Evolutionary conservation across 2,797 vertebrate genomes (phyloP).

Genomic region (Alectoris magna): DNA sequence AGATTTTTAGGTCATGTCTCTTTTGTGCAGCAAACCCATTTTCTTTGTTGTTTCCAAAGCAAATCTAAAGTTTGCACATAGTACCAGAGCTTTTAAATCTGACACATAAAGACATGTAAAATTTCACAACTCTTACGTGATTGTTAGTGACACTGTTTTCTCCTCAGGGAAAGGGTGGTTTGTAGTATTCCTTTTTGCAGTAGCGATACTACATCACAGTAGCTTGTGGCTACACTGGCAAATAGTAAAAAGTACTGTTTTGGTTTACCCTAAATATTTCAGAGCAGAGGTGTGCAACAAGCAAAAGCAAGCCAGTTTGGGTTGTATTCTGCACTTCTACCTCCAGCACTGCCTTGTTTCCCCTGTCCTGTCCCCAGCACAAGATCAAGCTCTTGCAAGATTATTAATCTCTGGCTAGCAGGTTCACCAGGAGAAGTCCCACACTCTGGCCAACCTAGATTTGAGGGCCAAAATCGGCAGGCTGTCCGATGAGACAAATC

Average conservation of each 20-base stretch:
- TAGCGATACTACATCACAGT: background rate
- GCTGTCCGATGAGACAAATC: background rate
- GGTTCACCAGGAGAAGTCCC: accelerated
- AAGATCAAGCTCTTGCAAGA: background rate
- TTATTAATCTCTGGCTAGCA: background rate
- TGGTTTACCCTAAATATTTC: background rate
- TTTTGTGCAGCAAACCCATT: background rate
- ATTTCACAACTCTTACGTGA: background rate
- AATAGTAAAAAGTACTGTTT: background rate
- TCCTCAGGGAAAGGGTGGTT: background rate
- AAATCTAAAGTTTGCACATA: background rate
- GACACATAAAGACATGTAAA: background rate
- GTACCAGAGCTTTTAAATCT: background rate
- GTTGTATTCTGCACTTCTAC: background rate
- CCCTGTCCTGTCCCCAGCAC: background rate
- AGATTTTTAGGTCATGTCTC: background rate
- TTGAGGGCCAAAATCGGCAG: background rate
- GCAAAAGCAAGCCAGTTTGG: background rate
- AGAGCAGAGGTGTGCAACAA: too few species aligned
- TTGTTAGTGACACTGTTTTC: background rate
- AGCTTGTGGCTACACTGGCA: background rate
- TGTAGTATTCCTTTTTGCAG: background rate
- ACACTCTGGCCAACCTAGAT: background rate
- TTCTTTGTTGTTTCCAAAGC: background rate
- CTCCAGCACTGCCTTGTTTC: accelerated